Evolutionary conservation across 1,140 invertebrate genomes (phyloP).

Genomic region (Drosophila ercepeae): DNA sequence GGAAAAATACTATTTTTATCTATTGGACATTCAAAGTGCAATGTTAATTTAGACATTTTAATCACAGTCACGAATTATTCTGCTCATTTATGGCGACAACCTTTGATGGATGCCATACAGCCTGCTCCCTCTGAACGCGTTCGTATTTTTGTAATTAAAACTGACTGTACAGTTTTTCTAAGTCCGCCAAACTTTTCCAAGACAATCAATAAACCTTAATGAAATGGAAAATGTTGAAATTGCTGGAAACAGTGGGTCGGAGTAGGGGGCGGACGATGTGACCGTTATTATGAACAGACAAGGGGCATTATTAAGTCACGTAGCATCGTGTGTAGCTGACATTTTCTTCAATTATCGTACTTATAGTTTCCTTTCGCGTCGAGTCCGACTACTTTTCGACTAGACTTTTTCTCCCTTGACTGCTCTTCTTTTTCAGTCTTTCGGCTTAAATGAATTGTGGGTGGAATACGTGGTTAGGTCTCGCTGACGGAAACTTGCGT

Average conservation of each 20-base stretch:
- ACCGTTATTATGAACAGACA: conserved; percentile 59
- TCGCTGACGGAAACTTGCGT: conserved; percentile 2
- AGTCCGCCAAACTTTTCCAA: conserved; percentile 19
- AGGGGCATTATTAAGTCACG: conserved; percentile 77
- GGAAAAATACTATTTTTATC: conserved; percentile 21
- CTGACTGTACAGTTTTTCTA: conserved; percentile 16
- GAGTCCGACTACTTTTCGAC: conserved; percentile 36
- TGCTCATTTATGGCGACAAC: not conserved
- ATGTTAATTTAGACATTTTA: conserved; percentile 51
- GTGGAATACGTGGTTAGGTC: conserved; percentile 28
- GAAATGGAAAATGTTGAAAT: conserved; percentile 54
- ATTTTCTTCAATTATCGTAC: conserved; percentile 79
- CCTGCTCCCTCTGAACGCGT: not conserved
- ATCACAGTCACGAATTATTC: conserved; percentile 32
- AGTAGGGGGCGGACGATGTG: conserved; percentile 37
- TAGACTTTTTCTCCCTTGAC: conserved; percentile 8
- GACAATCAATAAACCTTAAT: conserved; percentile 45
- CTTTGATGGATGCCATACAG: not conserved
- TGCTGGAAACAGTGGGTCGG: not conserved
- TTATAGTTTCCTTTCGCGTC: conserved; percentile 73
- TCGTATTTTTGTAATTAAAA: conserved; percentile 42
- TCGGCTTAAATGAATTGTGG: conserved; percentile 39
- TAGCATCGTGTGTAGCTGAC: conserved; percentile 74
- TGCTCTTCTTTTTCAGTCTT: not conserved
- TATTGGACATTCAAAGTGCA: conserved; percentile 25